A percentile compares a stretch with the other conserved stretches of the same genome.
Evolutionary conservation across 2,888 invertebrate genomes (phyloP).

Genomic region (Cephus pulcher): DNA sequence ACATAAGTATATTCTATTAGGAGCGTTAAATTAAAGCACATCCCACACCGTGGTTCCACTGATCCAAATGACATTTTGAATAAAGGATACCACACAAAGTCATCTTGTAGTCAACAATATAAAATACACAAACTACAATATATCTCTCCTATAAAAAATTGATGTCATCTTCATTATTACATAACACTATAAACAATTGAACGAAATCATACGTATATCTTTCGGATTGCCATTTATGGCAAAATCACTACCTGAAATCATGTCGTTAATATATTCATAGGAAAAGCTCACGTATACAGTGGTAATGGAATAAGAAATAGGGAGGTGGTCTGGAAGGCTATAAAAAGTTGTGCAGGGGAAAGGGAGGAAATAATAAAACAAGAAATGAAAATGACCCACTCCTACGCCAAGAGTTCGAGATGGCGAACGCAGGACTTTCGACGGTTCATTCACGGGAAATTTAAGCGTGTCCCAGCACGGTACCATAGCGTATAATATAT

Average conservation of each 20-base stretch:
- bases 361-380: constrained; percentile 19
- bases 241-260: neutral
- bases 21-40: neutral
- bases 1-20: neutral
- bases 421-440: neutral
- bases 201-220: neutral
- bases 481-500: neutral
- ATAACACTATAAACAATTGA: neutral
- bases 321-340: neutral
- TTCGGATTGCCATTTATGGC: neutral
- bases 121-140: neutral
- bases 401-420: neutral
- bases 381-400: constrained; percentile 9
- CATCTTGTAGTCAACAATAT: neutral
- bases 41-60: neutral
- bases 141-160: neutral
- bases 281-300: neutral
- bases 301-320: neutral
- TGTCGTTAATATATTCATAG: neutral
- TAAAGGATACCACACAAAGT: neutral
- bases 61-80: neutral
- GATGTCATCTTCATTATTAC: neutral
- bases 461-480: neutral
- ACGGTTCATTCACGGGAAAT: neutral
- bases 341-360: constrained; percentile 3